Percentiles rank a stretch among this genome's conserved stretches.
Evolutionary conservation across 2,113 vertebrate species (phyloP).

Genomic region (Peromyscus maniculatus): DNA sequence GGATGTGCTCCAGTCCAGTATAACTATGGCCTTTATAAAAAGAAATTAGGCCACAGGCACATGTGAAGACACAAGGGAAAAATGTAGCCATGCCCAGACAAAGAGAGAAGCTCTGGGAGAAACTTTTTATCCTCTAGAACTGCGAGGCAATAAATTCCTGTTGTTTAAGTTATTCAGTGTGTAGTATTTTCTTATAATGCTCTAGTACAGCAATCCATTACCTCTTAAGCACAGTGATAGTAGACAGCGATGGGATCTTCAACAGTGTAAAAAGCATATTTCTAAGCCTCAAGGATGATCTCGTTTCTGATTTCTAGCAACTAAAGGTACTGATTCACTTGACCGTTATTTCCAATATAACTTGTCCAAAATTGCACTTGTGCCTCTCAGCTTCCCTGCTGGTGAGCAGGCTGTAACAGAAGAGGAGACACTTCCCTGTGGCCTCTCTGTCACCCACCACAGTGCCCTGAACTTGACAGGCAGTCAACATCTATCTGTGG

Average conservation of each 20-base stretch:
- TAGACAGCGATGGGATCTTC: neutral
- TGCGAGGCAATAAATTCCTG: neutral
- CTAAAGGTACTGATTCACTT: neutral
- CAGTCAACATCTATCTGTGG: neutral
- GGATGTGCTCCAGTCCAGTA: neutral
- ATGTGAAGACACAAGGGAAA: neutral
- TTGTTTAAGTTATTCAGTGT: neutral
- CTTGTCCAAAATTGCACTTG: neutral
- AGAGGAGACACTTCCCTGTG: neutral
- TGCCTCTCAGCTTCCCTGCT: neutral
- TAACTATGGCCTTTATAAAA: neutral
- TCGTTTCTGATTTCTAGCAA: neutral
- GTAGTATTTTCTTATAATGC: neutral
- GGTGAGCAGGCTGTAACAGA: neutral
- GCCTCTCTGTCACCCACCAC: neutral
- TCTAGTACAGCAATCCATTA: neutral
- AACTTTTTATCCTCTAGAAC: neutral
- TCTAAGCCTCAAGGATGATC: neutral
- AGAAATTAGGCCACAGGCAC: constrained; percentile 9
- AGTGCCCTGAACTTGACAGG: constrained; percentile 28
- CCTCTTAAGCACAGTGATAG: neutral
- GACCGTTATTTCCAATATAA: neutral
- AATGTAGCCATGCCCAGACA: neutral
- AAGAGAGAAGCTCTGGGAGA: neutral
- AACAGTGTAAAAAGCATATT: neutral